These are phyloP conservation scores for Drosophila recens DNA, from an alignment of 2,888 invertebrate genomes.

Conservation along the genomic window DNA sequence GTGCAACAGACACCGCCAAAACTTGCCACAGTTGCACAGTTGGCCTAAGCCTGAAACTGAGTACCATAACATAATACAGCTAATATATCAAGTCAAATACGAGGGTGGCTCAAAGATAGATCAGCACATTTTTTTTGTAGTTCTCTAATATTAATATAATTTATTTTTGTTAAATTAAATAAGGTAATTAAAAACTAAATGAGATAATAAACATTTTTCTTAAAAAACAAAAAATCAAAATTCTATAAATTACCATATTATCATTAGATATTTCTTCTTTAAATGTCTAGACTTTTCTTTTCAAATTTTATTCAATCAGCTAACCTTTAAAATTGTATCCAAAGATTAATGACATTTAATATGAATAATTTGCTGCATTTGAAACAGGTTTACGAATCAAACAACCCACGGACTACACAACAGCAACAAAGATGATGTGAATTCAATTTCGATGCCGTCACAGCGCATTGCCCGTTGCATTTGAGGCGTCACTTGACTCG, in stretches of 20 bases:
- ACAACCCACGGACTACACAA: slow-evolving; percentile 21
- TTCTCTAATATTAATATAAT: too few species aligned
- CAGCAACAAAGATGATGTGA: slow-evolving; percentile 13
- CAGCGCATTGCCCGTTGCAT: slow-evolving; percentile 29
- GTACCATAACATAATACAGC: slow-evolving; percentile 38
- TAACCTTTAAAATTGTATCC: neutral
- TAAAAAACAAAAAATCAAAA: too few species aligned
- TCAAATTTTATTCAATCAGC: neutral
- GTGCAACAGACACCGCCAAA: neutral
- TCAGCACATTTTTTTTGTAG: too few species aligned
- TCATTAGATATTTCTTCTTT: too few species aligned
- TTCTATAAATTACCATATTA: too few species aligned
- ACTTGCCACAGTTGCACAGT: slow-evolving; percentile 36
- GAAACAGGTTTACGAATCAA: slow-evolving; percentile 7
- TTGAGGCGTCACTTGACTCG: slow-evolving; percentile 30
- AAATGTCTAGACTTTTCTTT: neutral
- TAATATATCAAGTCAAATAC: slow-evolving; percentile 10
- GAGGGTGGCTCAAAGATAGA: slow-evolving; percentile 15
- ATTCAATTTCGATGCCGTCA: slow-evolving; percentile 41
- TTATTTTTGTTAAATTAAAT: too few species aligned
- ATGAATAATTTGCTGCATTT: slow-evolving; percentile 2
- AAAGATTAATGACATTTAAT: slow-evolving; percentile 6
- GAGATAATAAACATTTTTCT: too few species aligned
- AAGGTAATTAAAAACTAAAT: too few species aligned
- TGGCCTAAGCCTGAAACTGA: slow-evolving; percentile 65